Evolutionary conservation across 2,888 invertebrate genomes (phyloP), one percentile per base, ranked within the genome.

Genomic region (Horisme vitalbata): DNA sequence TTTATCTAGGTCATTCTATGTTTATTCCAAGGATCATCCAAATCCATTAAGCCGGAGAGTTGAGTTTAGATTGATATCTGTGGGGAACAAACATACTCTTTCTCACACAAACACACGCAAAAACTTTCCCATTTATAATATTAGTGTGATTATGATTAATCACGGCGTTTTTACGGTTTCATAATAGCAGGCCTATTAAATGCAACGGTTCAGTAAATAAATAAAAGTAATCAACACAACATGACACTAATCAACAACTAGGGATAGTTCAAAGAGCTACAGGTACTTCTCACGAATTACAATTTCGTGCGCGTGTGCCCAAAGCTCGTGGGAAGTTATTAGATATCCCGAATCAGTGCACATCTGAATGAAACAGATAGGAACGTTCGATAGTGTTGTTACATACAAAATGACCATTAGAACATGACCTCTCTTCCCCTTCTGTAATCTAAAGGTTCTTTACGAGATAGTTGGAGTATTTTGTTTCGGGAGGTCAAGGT

Each of bases 291-390:
- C 81, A 82, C 68, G 73, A 61, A 58, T 53, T 52, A 56, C 51
- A 30, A 50, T 59, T 61, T 57, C 52, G 55, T 59, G 73, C 73
- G 79, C 83, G 84, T 83, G 86, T 75, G 75, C 75, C 59, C 60
- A 54, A 60, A 60, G 52, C 62, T 81, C 88, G 86, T 89, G 88
- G 86, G 88, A 89, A 88, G 81, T 79, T 78, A 86, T 83, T 81
- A 84, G 71, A 71, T 76, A 79, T 79, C 80, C 69, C 79, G 75
- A 73, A 75, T 74, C 82, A 79, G 62, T 77, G 79, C 76, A 75
- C 81, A 78, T 69, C 70, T 79, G 74, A 83, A 84, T 81, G 78
- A 75, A 75, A 66, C 72, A 70, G 86, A 88, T 85, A 70, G 64
- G 67, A 65, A 57, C 68, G 63, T 68, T 61, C 52, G 87, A 88